These are phyloP conservation scores for Thymelicus acteon DNA, from an alignment of 2,888 invertebrate genomes.

Conservation along the genomic window DNA sequence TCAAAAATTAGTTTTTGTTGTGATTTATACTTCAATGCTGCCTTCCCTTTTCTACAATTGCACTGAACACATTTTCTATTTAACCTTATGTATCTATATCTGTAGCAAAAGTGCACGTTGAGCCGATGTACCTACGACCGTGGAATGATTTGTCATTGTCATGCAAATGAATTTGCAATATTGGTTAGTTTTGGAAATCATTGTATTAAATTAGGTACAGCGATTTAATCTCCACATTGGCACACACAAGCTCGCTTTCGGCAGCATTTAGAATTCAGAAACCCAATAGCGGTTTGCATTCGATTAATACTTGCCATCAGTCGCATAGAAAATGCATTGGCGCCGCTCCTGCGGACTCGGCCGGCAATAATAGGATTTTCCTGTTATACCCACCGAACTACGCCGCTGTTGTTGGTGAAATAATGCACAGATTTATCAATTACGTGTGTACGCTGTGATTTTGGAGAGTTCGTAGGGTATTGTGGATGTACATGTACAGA, in stretches of 20 bases:
- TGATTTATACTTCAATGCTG: too few relatives aligned
- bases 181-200: too few relatives aligned
- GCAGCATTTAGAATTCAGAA: slow-evolving; percentile 6
- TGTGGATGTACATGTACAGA: background rate
- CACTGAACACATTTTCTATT: too few relatives aligned
- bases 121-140: too few relatives aligned
- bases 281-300: slow-evolving; percentile 8
- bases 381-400: slow-evolving; percentile 7
- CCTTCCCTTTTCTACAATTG: too few relatives aligned
- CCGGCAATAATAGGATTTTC: slow-evolving; percentile 12
- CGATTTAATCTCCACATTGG: too few relatives aligned
- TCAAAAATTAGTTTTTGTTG: too few relatives aligned
- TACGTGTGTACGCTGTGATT: background rate
- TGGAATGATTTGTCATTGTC: too few relatives aligned
- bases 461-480: background rate
- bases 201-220: too few relatives aligned
- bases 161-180: too few relatives aligned
- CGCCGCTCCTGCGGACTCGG: slow-evolving; percentile 1
- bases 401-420: slow-evolving; percentile 2
- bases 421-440: slow-evolving; percentile 15
- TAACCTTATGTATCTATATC: too few relatives aligned
- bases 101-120: too few relatives aligned
- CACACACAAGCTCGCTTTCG: background rate
- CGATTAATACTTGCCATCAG: slow-evolving; percentile 12
- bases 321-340: slow-evolving; percentile 12